These are phyloP conservation scores for Meriones unguiculatus DNA, from an alignment of 2,113 vertebrate genomes.

Conservation along the genomic window DNA sequence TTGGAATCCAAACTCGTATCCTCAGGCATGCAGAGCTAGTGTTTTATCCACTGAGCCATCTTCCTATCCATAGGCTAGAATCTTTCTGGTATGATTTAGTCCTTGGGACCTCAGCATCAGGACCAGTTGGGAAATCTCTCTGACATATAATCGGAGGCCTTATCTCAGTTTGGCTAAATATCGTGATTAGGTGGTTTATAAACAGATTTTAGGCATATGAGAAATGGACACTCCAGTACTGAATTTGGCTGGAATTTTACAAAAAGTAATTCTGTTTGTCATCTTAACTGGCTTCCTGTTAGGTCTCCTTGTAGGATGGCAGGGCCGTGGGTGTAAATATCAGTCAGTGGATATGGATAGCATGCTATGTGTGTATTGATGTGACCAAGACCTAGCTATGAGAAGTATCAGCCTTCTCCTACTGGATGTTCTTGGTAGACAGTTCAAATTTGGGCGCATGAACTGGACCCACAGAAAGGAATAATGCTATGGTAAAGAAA, in stretches of 20 bases:
- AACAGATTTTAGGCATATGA: neutral
- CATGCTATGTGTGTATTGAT: neutral
- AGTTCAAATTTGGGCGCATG: neutral
- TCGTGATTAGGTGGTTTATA: neutral
- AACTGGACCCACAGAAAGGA: neutral
- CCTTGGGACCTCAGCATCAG: neutral
- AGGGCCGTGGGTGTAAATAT: neutral
- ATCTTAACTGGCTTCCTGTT: neutral
- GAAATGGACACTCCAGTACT: neutral
- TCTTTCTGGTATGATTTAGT: neutral
- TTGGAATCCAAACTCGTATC: neutral
- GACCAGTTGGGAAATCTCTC: neutral
- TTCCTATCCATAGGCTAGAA: neutral
- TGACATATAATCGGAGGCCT: neutral
- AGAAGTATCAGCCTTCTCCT: neutral
- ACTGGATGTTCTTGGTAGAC: accelerated
- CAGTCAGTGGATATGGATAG: too few species aligned
- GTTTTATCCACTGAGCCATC: neutral
- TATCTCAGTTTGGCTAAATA: neutral
- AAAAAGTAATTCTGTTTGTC: neutral
- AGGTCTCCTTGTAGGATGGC: neutral
- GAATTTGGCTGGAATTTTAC: neutral
- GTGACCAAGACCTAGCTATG: accelerated
- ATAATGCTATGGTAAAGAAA: neutral
- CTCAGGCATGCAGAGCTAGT: neutral